phyloP scores from a whole-genome alignment of 2,888 invertebrate genomes.

The Sinodicranocentrus sp. region DNA sequence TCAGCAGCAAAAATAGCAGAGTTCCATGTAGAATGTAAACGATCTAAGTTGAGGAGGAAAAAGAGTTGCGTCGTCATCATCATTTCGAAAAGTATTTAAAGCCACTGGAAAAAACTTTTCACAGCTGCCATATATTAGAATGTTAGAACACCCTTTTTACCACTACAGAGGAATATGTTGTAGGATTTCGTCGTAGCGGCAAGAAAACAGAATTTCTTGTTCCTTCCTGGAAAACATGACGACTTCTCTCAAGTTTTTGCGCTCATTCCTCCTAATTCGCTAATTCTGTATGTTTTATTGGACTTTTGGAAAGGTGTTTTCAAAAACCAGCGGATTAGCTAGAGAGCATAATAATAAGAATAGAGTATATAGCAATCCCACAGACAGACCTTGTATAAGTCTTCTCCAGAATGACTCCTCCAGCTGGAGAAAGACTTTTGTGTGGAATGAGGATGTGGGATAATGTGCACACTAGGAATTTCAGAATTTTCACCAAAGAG shows the following conservation, averaged over 20 bases:
- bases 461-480: constrained; percentile 10
- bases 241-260: too few relatives aligned
- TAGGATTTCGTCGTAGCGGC: too few relatives aligned
- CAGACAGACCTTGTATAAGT: too few relatives aligned
- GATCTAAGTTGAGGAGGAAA: constrained; percentile 5
- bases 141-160: too few relatives aligned
- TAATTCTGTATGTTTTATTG: constrained; percentile 15
- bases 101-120: constrained; percentile 13
- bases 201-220: too few relatives aligned
- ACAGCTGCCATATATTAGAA: constrained; percentile 34
- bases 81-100: background rate
- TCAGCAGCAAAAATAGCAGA: too few relatives aligned
- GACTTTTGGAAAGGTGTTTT: constrained; percentile 17
- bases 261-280: too few relatives aligned
- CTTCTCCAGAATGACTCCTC: constrained; percentile 11
- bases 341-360: constrained; percentile 23
- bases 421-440: background rate
- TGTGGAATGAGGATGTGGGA: constrained; percentile 13
- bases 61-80: constrained; percentile 22
- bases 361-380: background rate
- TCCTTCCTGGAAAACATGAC: too few relatives aligned
- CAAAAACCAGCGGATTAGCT: constrained; percentile 17
- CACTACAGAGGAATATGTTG: too few relatives aligned
- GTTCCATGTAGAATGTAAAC: constrained; percentile 16
- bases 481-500: constrained; percentile 19